These are phyloP conservation scores for Amphimedon queenslandica DNA, from an alignment of 37 sponge, comb jelly and placozoan species.

Conservation along the genomic window DNA sequence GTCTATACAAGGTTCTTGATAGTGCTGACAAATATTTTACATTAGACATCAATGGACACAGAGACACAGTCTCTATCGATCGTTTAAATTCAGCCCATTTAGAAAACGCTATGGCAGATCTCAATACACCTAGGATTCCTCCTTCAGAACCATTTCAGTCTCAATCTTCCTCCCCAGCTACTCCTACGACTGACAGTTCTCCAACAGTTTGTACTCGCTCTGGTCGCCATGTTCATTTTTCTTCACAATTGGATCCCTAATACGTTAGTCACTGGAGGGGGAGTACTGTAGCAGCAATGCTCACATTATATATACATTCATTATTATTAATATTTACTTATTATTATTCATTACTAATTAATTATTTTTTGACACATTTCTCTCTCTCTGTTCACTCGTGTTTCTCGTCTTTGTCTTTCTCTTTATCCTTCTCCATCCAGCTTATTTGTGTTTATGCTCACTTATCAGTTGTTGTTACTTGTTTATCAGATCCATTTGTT, in stretches of 20 bases:
- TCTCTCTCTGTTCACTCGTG: no score
- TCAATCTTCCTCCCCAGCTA: not conserved
- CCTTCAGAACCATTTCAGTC: not conserved
- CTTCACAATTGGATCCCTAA: not conserved
- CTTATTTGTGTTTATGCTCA: no score
- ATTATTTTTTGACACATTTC: no score
- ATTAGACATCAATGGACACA: slow-evolving; percentile 11
- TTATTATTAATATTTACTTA: not conserved
- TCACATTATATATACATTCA: not conserved
- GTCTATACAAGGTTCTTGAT: slow-evolving; percentile 29
- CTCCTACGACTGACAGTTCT: not conserved
- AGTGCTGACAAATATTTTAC: slow-evolving; percentile 27
- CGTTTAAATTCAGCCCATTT: slow-evolving; percentile 39
- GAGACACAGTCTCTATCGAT: slow-evolving; percentile 38
- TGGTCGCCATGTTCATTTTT: slow-evolving; percentile 18
- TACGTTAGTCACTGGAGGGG: slow-evolving; percentile 16
- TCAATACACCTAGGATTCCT: not conserved
- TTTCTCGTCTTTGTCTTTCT: no score
- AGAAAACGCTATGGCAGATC: not conserved
- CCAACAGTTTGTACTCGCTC: slow-evolving; percentile 10
- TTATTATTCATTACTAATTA: no score
- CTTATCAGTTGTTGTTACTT: no score
- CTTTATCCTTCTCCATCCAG: no score
- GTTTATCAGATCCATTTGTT: no score
- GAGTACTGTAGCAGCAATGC: slow-evolving; percentile 10